phyloP scores from a whole-genome alignment of 2,888 invertebrate species.

The Plebejus melissa region DNA sequence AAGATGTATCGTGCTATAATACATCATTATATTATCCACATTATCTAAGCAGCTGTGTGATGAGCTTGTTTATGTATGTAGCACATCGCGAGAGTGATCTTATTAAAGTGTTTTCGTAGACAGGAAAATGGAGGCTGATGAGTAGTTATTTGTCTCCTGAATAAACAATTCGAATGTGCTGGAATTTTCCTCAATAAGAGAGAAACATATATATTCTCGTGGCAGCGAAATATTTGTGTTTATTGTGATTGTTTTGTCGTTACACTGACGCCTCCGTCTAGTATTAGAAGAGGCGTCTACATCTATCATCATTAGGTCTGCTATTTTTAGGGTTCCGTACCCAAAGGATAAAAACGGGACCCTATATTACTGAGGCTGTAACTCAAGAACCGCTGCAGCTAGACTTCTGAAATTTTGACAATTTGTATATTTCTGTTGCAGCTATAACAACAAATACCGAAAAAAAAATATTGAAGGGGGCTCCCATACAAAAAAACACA shows the following conservation, averaged over 20 bases:
- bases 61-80: not conserved
- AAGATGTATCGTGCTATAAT: too few species aligned
- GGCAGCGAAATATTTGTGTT: not conserved
- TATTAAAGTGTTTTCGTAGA: not conserved
- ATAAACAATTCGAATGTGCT: conserved; percentile 4
- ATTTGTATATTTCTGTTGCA: too few species aligned
- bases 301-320: too few species aligned
- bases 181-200: not conserved
- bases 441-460: too few species aligned
- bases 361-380: too few species aligned
- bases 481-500: too few species aligned
- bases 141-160: not conserved
- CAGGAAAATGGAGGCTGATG: not conserved
- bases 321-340: too few species aligned
- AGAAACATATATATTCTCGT: not conserved
- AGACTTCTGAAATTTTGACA: too few species aligned
- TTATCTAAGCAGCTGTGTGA: not conserved
- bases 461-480: too few species aligned
- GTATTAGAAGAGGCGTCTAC: not conserved
- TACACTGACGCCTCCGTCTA: not conserved
- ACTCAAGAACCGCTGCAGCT: too few species aligned
- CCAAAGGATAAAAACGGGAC: too few species aligned
- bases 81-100: not conserved
- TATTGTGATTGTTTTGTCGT: not conserved
- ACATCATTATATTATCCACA: too few species aligned